Conservation (phyloP, 2,113 vertebrate species). For the Eulemur rufifrons region DNA sequence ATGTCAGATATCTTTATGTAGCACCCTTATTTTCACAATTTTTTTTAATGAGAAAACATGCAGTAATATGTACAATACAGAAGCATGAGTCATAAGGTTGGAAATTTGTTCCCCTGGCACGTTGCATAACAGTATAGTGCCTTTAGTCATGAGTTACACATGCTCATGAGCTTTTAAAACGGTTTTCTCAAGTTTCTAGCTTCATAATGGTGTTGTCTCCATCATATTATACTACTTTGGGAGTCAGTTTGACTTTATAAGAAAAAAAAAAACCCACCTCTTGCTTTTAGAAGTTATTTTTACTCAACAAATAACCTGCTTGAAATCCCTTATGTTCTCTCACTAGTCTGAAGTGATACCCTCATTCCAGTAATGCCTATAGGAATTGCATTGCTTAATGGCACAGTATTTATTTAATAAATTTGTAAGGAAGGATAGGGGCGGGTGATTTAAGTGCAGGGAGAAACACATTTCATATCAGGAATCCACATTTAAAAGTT, state of each 20-base stretch:
- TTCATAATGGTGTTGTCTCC: neutral
- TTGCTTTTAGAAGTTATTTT: neutral
- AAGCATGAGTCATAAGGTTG: slow-evolving; percentile 48
- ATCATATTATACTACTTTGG: neutral
- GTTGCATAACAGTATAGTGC: neutral
- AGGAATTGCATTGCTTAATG: neutral
- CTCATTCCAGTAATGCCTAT: neutral
- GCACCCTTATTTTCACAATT: neutral
- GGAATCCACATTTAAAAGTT: neutral
- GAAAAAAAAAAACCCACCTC: neutral
- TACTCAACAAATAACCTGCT: neutral
- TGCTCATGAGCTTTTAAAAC: neutral
- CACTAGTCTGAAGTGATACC: neutral
- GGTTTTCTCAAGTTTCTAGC: neutral
- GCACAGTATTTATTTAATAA: neutral
- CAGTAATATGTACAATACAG: neutral
- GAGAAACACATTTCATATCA: neutral
- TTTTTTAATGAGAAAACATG: slow-evolving; percentile 2
- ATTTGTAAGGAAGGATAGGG: neutral
- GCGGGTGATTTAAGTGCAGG: neutral
- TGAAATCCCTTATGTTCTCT: neutral
- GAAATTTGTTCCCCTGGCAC: neutral
- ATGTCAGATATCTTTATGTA: neutral
- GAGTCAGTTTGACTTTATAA: neutral
- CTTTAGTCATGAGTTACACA: neutral